Evolutionary conservation across 1,140 invertebrate species (phyloP), one percentile per base, ranked within the genome.

Genomic region (Drosophila trapezifrons): DNA sequence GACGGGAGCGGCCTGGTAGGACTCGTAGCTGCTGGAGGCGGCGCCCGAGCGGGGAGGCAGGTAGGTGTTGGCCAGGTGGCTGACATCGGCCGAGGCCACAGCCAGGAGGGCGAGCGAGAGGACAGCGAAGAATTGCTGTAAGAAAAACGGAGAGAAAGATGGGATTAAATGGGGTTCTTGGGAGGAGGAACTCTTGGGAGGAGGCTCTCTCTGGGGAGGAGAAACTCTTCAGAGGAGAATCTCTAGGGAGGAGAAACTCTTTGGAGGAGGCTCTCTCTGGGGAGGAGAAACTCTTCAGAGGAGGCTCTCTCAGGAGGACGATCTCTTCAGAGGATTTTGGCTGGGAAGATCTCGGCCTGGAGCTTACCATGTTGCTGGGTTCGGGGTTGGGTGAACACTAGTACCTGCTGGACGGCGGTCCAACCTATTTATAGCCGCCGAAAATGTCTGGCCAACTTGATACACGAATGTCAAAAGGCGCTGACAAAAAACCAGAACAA

Each of bases 391-490:
- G 35, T 35, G 66, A 72, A 58, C 67, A 72, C 69, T 62, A 47
- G 65, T 69, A 43, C 45, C 29, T 78, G 56, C 1, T 63, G 29
- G 20, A 25, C 54, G 35, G 25, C 54, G 25, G 38, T 52, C 32
- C 69, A 74, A 64, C 74, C 49, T 85, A 85, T 85, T 85, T 85
- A 85, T 85, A 85, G 81, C 42, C 62, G 8, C 29, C 40, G 38
- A 69, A 51, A 47, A 43, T 40, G 32, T 32, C 49, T 20, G 42
- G 18, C 59, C 52, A 65, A 69, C 59, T 42, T 75, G 71, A 82
- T 77, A 70, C 63, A 58, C 76, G 76, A 84, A 84, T 84, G 81
- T 85, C 81, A 84, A 85, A 85, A 64, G 66, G 80, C 77, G 62
- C 60, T 40, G 9, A 27, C 1, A 22, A n/a, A 62, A 43, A 64